A percentile compares a stretch with the other conserved stretches of the same genome.
phyloP scores from a whole-genome alignment of 2,113 vertebrate genomes.

The Leuciscus idus region DNA sequence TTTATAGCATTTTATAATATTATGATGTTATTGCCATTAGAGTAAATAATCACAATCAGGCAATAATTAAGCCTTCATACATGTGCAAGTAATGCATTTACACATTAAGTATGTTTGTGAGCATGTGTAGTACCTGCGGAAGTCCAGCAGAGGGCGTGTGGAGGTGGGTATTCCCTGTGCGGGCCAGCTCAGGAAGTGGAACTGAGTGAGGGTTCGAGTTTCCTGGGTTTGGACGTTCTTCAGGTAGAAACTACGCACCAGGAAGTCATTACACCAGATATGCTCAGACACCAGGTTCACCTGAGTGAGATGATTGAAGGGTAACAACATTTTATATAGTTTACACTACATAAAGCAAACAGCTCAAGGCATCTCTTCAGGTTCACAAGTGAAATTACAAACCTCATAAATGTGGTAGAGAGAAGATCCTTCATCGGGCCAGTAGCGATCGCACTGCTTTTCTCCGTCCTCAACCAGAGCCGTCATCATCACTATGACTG shows the following conservation, averaged over 20 bases:
- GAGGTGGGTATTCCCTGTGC: constrained; percentile 92
- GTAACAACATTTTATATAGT: background rate
- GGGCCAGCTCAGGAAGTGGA: constrained; percentile 99
- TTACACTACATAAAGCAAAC: background rate
- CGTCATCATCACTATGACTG: constrained; percentile 96
- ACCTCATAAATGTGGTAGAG: constrained; percentile 99
- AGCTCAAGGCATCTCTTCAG: background rate
- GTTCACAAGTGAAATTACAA: background rate
- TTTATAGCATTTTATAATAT: background rate
- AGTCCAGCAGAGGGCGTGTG: constrained; percentile 94
- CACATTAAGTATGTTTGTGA: background rate
- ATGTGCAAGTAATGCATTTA: background rate
- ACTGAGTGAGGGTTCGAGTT: constrained; percentile 96
- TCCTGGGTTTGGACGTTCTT: constrained; percentile 98
- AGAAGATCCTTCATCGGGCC: constrained; percentile 97
- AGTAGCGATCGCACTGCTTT: constrained; percentile 98
- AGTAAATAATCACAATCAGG: background rate
- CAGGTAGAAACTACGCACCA: constrained; percentile 98
- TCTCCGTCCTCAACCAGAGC: constrained; percentile 93
- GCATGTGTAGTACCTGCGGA: constrained; percentile 85
- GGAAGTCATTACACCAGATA: constrained; percentile 99
- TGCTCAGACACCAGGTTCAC: constrained; percentile 98
- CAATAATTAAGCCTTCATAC: background rate
- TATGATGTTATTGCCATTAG: background rate
- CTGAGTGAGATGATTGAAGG: constrained; percentile 65